Evolutionary conservation across 2,113 vertebrate genomes (phyloP), one percentile per base, ranked within the genome.

Genomic region (Mus pahari): DNA sequence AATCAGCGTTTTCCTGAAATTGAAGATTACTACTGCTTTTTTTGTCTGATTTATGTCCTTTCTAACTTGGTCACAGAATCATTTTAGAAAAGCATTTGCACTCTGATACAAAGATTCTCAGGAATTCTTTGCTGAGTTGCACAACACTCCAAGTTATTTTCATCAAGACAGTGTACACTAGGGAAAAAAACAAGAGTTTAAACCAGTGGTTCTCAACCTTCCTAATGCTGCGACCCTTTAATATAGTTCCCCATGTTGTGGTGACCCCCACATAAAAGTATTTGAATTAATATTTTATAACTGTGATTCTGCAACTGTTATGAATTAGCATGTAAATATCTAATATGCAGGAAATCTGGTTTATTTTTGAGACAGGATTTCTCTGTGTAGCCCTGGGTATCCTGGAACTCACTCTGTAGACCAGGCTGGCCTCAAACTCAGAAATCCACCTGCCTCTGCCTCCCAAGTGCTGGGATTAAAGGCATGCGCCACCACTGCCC

Each of bases 11-110:
- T 90, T 86, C 22, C 60, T 95, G 3, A 89, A 60, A 89, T 31
- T 58, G 6, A 79, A 90, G 42, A 60, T 84, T 4, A 86, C 88
- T 94, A 92, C 22, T 86, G 42, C 73, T 16, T 75, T 94, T 26
- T 53, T 39, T 58, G 73, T 95, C 96, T 55, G 12, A 83, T 53
- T 36, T 74, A 73, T 74, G 62, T 17, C 33, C 70, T 95, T 96
- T 86, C 22, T 86, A 92, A 92, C 19, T 48, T 53, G 19, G 39
- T 68, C 82, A 33, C 45, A 50, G 45, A 39, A 89, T 82, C 36
- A 81, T 89, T 91, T 81, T 89, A 82, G n/a, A 92, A 96, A 94
- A 84, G 26, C 20, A 3, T 94, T 95, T 96, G 71, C 66, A 68
- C 84, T 92, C 48, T 92, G 73, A 77, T 53, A 33, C 92, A 92